Evolutionary conservation across 2,888 invertebrate genomes (phyloP), one percentile per base, ranked within the genome.

Genomic region (Pristionchus entomophagus): DNA sequence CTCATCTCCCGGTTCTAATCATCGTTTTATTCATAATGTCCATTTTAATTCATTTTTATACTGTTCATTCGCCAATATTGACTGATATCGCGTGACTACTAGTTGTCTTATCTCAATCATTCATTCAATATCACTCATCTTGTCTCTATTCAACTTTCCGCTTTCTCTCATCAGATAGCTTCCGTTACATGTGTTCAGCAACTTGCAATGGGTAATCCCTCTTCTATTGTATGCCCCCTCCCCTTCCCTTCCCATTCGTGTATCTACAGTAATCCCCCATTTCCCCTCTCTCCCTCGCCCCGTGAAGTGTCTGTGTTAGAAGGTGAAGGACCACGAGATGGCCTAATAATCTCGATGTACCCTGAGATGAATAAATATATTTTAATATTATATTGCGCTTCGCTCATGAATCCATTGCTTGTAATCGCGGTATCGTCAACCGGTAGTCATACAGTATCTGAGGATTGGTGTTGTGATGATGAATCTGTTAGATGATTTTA

Each of bases 391-490:
- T 19, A 69, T 38, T 41, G 12, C 45, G 14, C 45, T 6, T 45
- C 6, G 45, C 32, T n/a, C 22, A 8, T 69, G 12, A n/a, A 5
- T 10, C 12, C 41, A 5, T 38, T 35, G 19, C 69, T 19, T 69
- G 6, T n/a, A 17, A n/a, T 69, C 38, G 32, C 69, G 69, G 69
- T 69, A 17, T 5, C 32, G 5, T 22, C 10, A 38, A 19, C 69
- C 69, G 69, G 69, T 69, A 69, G 69, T n/a, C 38, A 38, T 69
- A 69, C 69, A 69, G 69, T 69, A 69, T 69, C 69, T 69, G 69
- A 69, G 38, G 6, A 38, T 49, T 26, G 29, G 6, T 49, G 78
- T 78, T n/a, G 78, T 78, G 29, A 32, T 26, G 8, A 8, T 17
- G 19, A 65, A 45, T 10, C 8, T 10, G 45, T 45, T 10, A 45